Conservation (phyloP, 2,797 vertebrate species). For the Chelon labrosus region DNA sequence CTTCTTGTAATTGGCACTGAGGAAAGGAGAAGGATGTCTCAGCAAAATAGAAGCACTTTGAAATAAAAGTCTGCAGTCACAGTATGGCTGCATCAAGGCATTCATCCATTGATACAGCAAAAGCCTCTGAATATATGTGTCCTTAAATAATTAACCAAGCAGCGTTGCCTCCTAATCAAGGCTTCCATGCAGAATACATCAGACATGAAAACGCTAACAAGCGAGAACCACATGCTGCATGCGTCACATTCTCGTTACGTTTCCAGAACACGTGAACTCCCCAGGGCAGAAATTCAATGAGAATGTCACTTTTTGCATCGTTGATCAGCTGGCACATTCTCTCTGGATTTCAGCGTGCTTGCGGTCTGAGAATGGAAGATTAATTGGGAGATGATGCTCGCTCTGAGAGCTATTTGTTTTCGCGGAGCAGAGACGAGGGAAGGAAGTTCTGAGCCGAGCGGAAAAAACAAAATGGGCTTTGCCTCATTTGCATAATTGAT, state of each 20-base stretch:
- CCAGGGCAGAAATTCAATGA: constrained; percentile 14
- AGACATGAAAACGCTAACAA: constrained; percentile 39
- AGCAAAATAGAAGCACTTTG: not conserved
- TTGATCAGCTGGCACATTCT: constrained; percentile 19
- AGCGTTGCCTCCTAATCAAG: constrained; percentile 1
- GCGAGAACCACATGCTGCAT: constrained; percentile 26
- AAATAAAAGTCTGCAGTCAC: not conserved
- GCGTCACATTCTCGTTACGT: constrained; percentile 27
- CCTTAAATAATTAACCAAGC: constrained; percentile 46
- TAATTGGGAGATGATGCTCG: constrained; percentile 31
- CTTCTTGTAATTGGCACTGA: constrained; percentile 9
- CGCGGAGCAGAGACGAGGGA: constrained; percentile 12
- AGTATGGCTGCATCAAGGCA: not conserved
- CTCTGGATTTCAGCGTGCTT: not conserved
- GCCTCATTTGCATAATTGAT: constrained; percentile 72
- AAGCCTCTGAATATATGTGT: constrained; percentile 3
- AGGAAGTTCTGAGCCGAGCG: constrained; percentile 49
- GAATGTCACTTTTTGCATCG: constrained; percentile 23
- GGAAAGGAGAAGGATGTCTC: constrained; percentile 8
- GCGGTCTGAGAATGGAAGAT: constrained; percentile 28
- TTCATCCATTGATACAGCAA: constrained; percentile 11
- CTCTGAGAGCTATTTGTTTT: constrained; percentile 55
- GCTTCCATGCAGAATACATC: constrained; percentile 46
- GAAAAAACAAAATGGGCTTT: constrained; percentile 48
- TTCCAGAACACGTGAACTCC: constrained; percentile 27